Evolutionary conservation across 2,797 vertebrate species (phyloP).

Genomic region (Bradypodion ventrale): DNA sequence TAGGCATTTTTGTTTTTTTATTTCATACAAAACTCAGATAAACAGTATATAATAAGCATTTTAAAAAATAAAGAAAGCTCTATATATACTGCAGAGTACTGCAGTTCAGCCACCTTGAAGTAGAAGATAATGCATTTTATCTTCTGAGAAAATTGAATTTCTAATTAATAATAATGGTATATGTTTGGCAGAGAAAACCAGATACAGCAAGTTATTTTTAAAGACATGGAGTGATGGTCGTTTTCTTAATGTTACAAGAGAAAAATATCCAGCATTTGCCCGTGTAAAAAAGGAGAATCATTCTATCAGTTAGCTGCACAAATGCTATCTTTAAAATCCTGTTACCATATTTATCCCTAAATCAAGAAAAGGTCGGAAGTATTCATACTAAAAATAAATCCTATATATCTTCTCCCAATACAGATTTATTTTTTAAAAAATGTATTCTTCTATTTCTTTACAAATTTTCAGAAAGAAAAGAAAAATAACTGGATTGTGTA

Average conservation of each 20-base stretch:
- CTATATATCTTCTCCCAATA: background rate
- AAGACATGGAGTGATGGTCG: background rate
- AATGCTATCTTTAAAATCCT: background rate
- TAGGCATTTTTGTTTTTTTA: background rate
- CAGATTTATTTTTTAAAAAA: background rate
- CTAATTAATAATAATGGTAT: background rate
- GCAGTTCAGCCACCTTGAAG: too few species aligned
- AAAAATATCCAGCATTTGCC: background rate
- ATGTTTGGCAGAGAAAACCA: background rate
- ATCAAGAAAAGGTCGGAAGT: background rate
- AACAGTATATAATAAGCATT: too few species aligned
- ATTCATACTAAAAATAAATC: background rate
- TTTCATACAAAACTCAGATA: background rate
- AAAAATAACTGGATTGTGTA: background rate
- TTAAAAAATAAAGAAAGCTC: too few species aligned
- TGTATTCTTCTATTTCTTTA: too few species aligned
- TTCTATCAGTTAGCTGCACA: background rate
- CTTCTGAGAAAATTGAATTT: background rate
- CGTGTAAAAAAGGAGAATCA: background rate
- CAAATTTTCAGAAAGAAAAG: too few species aligned
- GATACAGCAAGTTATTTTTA: background rate
- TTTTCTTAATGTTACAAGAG: background rate
- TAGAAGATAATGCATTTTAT: too few species aligned
- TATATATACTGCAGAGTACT: too few species aligned
- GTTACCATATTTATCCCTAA: background rate